These are phyloP conservation scores for Ophion ventricosus DNA, from an alignment of 2,888 invertebrate genomes.

Conservation along the genomic window DNA sequence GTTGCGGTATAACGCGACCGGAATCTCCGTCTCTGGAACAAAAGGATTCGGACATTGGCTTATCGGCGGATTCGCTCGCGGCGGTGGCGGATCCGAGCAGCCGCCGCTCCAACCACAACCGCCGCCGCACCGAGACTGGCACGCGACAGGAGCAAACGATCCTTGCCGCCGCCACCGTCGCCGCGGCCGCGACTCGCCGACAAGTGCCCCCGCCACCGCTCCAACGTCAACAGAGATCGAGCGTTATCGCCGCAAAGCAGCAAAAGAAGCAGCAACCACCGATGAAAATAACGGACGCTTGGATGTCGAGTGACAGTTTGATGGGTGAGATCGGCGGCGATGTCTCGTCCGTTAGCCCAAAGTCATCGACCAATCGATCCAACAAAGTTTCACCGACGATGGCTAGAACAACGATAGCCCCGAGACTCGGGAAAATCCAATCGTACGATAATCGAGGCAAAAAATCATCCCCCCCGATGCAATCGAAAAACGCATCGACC, in stretches of 20 bases:
- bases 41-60: conserved; percentile 77
- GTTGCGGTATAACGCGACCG: conserved; percentile 81
- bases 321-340: conserved; percentile 78
- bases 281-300: conserved; percentile 78
- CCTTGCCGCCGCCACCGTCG: neutral
- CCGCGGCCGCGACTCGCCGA: neutral
- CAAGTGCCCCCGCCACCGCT: neutral
- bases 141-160: neutral
- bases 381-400: conserved; percentile 80
- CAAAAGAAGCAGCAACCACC: conserved; percentile 73
- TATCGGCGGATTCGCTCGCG: conserved; percentile 80
- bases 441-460: conserved; percentile 73
- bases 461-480: conserved; percentile 78
- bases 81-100: conserved; percentile 65
- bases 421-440: conserved; percentile 71
- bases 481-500: conserved; percentile 74
- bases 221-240: neutral
- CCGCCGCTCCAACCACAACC: too few relatives aligned
- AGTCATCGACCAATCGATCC: conserved; percentile 73
- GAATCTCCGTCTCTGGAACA: conserved; percentile 81
- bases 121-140: neutral
- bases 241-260: neutral
- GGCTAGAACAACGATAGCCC: conserved; percentile 70
- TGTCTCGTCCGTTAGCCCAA: conserved; percentile 71
- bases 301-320: conserved; percentile 82